phyloP scores from a whole-genome alignment of 1,140 invertebrate species.

The Solen grandis region DNA sequence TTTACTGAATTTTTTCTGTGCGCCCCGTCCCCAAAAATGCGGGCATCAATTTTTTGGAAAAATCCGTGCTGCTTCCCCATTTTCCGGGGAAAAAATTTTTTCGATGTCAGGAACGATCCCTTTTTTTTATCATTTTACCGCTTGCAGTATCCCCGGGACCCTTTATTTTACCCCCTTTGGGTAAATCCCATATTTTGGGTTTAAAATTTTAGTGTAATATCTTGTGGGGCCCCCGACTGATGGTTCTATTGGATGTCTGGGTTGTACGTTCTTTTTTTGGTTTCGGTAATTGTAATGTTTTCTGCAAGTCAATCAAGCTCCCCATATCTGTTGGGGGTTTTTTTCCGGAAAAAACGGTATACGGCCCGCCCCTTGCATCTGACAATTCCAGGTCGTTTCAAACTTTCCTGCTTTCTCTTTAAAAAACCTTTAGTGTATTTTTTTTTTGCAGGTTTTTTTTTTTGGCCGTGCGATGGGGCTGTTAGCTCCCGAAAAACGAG shows the following conservation, averaged over 20 bases:
- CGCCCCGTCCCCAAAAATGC: constrained; percentile 34
- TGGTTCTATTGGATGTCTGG: not conserved
- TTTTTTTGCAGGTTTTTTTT: constrained; percentile 5
- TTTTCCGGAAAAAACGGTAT: constrained; percentile 9
- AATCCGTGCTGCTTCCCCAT: constrained; percentile 6
- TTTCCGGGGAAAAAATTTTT: constrained; percentile 2
- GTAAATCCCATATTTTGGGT: too few relatives aligned
- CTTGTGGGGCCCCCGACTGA: not conserved
- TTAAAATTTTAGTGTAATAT: too few relatives aligned
- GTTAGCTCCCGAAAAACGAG: constrained; percentile 35
- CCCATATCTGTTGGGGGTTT: constrained; percentile 31
- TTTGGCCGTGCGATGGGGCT: constrained; percentile 34
- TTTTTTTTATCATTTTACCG: too few relatives aligned
- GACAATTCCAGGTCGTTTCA: constrained; percentile 9
- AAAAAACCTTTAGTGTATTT: constrained; percentile 18
- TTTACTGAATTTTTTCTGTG: not conserved
- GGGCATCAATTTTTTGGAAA: constrained; percentile 36
- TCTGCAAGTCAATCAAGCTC: constrained; percentile 27
- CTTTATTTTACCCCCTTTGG: too few relatives aligned
- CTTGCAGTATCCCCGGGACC: too few relatives aligned
- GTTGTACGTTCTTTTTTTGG: constrained; percentile 21
- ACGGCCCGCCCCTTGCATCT: constrained; percentile 30
- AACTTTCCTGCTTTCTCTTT: constrained; percentile 11
- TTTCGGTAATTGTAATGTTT: constrained; percentile 42
- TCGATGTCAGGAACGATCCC: constrained; percentile 30